Conservation (phyloP, 2,888 invertebrate species). For the Leptodirus hochenwartii region DNA sequence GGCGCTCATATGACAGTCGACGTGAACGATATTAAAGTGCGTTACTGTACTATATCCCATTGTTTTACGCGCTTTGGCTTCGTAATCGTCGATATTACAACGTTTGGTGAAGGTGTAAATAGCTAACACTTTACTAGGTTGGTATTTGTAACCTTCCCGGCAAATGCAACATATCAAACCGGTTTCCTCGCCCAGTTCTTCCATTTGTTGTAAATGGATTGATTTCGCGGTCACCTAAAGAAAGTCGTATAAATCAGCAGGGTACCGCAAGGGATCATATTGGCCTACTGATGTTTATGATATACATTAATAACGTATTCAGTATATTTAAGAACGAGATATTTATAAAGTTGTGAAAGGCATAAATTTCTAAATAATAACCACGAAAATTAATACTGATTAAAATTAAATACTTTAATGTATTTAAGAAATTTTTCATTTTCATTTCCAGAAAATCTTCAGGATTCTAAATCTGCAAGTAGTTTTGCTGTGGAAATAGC, state of each 20-base stretch:
- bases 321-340: no score
- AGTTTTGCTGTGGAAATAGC: no score
- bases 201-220: slow-evolving; percentile 80
- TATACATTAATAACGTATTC: neutral
- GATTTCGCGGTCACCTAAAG: slow-evolving; percentile 64
- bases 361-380: no score
- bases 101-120: slow-evolving; percentile 95
- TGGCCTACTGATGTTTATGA: neutral
- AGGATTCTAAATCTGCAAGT: no score
- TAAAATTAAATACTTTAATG: no score
- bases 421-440: no score
- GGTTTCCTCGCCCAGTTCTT: slow-evolving; percentile 88
- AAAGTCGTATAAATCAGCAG: no score
- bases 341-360: no score
- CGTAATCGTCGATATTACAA: slow-evolving; percentile 84
- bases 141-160: slow-evolving; percentile 92
- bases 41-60: slow-evolving; percentile 87
- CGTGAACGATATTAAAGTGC: slow-evolving; percentile 96
- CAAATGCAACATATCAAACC: slow-evolving; percentile 95
- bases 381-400: no score
- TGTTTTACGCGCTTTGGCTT: slow-evolving; percentile 74
- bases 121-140: slow-evolving; percentile 82
- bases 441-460: no score
- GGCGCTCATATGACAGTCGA: slow-evolving; percentile 96
- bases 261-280: slow-evolving; percentile 3